Base-by-base conservation (phyloP, 2,113 vertebrate genomes). In the Oreochromis aureus region DNA sequence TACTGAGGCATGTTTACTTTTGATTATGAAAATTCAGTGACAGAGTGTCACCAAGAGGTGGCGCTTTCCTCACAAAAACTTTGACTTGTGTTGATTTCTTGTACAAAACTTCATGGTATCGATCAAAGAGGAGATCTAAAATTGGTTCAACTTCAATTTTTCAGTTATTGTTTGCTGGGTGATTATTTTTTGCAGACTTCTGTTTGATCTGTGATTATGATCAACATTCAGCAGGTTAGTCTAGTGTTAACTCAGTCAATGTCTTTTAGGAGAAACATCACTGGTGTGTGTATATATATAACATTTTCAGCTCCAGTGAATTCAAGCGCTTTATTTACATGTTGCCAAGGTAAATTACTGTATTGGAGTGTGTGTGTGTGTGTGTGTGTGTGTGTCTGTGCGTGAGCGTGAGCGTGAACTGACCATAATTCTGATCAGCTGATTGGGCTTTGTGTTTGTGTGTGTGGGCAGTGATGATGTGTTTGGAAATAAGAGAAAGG, bases 261-360 rank as follows among this genome's bases (percentile, higher is more conserved):
- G 61, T 66, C 34, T 66, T 66, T 66, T 39, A 66, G 36, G 63
- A 71, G n/a, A 24, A 71, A 0, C 36, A 41, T 41, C 41, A 71
- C 19, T 71, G 12, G n/a, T 41, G 12, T 24, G 3, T 24, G 3
- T 27, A 27, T 27, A 27, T 27, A 27, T 71, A 41, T 41, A 44
- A 44, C 1, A n/a, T 71, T 71, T 71, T 71, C 12, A 41, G 36
- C n/a, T 2, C 63, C 36, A 44, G n/a, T 71, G 36, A 41, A 71
- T 71, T 71, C 12, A 41, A 24, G 3, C 34, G 18, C 7, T 46
- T 46, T 46, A 18, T 46, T 27, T 18, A 46, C 41, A 44, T 46
- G 1, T 73, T 73, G 69, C 13, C 0, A 27, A 24, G 36, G 19
- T 71, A 71, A 71, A 71, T 71, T 71, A 69, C 16, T 0, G 0